phyloP scores from a whole-genome alignment of 2,797 vertebrate genomes.

The Artibeus jamaicensis region DNA sequence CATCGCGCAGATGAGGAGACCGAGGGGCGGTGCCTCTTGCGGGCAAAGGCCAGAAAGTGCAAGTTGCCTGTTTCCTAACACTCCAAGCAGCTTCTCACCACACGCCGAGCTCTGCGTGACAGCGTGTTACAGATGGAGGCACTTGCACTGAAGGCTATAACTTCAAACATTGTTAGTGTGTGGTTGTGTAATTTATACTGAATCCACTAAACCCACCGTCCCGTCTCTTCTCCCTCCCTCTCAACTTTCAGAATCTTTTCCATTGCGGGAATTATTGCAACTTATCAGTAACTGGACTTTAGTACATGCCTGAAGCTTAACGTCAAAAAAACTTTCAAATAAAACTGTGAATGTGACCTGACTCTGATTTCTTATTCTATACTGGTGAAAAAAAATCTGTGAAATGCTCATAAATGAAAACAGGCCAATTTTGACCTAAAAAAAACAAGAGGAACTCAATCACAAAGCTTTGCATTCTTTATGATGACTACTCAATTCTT shows the following conservation, averaged over 20 bases:
- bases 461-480: neutral
- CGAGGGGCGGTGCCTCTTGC: accelerated
- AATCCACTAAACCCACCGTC: neutral
- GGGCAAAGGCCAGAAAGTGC: neutral
- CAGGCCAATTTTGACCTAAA: neutral
- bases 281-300: neutral
- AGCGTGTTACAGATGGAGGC: neutral
- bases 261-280: neutral
- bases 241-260: neutral
- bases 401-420: neutral
- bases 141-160: neutral
- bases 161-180: neutral
- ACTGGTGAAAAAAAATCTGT: neutral
- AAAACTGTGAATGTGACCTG: neutral
- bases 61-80: neutral
- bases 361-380: neutral
- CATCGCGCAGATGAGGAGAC: neutral
- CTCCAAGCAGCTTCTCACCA: neutral
- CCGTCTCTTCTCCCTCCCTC: neutral
- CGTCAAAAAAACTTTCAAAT: neutral
- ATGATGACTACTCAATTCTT: neutral
- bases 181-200: neutral
- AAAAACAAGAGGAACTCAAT: neutral
- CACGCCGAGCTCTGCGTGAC: neutral
- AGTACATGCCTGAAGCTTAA: neutral